These are phyloP conservation scores for Brachypodius melanocephalos DNA, from an alignment of 2,113 vertebrate species.

Conservation along the genomic window DNA sequence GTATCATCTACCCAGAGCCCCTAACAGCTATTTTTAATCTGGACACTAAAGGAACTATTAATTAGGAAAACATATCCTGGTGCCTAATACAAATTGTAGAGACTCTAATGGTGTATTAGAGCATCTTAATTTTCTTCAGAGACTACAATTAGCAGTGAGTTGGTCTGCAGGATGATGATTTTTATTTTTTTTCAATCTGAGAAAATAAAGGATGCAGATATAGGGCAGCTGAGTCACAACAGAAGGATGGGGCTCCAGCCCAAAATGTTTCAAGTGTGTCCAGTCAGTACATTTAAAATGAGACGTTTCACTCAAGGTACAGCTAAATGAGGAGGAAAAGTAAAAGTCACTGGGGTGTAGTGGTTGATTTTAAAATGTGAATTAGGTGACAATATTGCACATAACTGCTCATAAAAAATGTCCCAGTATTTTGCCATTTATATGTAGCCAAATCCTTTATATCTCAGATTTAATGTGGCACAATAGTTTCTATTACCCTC, in stretches of 20 bases:
- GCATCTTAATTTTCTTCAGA: slow-evolving; percentile 14
- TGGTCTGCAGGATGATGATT: background rate
- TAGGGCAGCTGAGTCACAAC: background rate
- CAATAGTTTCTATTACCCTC: background rate
- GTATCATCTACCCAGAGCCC: slow-evolving; percentile 56
- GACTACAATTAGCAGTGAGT: background rate
- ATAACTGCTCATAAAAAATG: background rate
- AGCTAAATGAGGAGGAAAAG: background rate
- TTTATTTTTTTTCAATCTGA: background rate
- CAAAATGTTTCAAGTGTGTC: background rate
- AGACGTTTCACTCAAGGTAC: background rate
- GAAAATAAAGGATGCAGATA: background rate
- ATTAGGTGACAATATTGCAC: background rate
- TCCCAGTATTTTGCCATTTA: background rate
- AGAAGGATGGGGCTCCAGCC: background rate
- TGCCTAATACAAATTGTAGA: slow-evolving; percentile 30
- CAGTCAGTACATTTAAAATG: background rate
- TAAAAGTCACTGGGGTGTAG: background rate
- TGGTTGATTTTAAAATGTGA: background rate
- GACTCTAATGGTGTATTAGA: background rate
- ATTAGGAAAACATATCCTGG: slow-evolving; percentile 53
- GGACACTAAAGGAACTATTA: slow-evolving; percentile 44
- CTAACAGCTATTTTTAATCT: slow-evolving; percentile 64
- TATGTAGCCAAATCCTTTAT: background rate
- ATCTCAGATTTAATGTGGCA: background rate